Evolutionary conservation across 2,797 vertebrate genomes (phyloP).

Genomic region (Lateolabrax maculatus): DNA sequence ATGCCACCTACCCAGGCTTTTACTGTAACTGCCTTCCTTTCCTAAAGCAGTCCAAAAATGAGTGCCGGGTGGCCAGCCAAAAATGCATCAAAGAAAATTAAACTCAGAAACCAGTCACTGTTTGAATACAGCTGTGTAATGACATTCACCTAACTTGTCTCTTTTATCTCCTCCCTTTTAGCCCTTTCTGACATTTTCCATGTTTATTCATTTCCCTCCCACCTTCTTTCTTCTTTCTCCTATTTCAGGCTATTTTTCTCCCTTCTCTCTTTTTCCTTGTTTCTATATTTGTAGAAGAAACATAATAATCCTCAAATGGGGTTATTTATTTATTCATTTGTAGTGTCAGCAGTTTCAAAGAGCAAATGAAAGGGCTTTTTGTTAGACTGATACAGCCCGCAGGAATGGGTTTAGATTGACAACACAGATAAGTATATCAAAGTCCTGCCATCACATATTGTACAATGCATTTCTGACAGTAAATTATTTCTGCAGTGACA

Average conservation of each 20-base stretch:
- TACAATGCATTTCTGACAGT: conserved; percentile 7
- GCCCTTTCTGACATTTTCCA: conserved; percentile 1
- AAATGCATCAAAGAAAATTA: conserved; percentile 53
- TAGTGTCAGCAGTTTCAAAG: conserved; percentile 39
- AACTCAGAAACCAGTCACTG: conserved; percentile 44
- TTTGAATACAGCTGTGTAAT: conserved; percentile 20
- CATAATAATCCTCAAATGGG: conserved; percentile 49
- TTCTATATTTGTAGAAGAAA: conserved; percentile 46
- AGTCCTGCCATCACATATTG: conserved; percentile 27
- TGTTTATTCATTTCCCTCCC: neutral
- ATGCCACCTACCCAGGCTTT: conserved; percentile 7
- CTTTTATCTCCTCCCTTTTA: neutral
- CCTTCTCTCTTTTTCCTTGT: conserved; percentile 5
- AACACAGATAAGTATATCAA: conserved; percentile 15
- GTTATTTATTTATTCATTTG: conserved; percentile 55
- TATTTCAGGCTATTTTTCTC: conserved; percentile 7
- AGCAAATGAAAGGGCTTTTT: neutral
- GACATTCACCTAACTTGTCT: conserved; percentile 23
- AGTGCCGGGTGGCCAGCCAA: conserved; percentile 16
- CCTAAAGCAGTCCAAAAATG: conserved; percentile 15
- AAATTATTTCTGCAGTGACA: too few relatives aligned
- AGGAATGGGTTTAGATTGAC: conserved; percentile 23
- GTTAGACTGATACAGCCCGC: conserved; percentile 19
- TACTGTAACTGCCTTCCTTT: conserved; percentile 3
- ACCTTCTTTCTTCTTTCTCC: conserved; percentile 14